Evolutionary conservation across 1,140 invertebrate genomes (phyloP), one percentile per base, ranked within the genome.

Genomic region (Tachypleus tridentatus): DNA sequence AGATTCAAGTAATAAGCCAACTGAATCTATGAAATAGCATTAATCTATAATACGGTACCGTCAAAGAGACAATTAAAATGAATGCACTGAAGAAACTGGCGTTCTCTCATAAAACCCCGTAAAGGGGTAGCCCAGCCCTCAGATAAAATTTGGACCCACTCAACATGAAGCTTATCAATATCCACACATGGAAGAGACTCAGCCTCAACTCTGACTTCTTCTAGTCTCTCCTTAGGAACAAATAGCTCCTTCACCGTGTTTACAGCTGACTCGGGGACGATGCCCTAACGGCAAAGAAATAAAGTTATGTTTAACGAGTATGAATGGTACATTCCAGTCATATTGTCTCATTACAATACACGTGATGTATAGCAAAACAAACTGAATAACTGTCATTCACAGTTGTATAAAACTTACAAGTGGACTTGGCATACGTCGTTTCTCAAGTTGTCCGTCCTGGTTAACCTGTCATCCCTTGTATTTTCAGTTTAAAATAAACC

Each of bases 41-140:
- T 29, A 29, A 29, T 29, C 29, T 29, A 29, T 29, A 29, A 29
- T 29, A 29, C 29, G 2, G 2, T 29, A 78, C 75, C 80, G 65
- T 87, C 84, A 4, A 89, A 80, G 1, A 98, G 77, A 72, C 88
- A 90, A 73, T 91, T 92, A 72, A 97, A 95, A 77, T 99, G 95
- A n/a, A 95, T 82, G 51, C 86, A 84, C 83, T 94, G 92, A 7
- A 99, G 80, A 78, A 88, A 98, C 77, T 99, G 88, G 66, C 87
- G 81, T 82, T 99, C 96, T 60, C 88, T 82, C 97, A 99, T 99
- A 73, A 99, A 99, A 7, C 95, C 97, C 73, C 72, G 86, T 0
- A 99, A 76, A 1, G 97, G 97, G 49, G 87, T 84, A 0, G 96
- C 96, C 97, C 97, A 99, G 2, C 97, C 97, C 82, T 99, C 97